A percentile compares a stretch with the other conserved stretches of the same genome.
Evolutionary conservation across 2,888 invertebrate genomes (phyloP).

Genomic region (Hydraecia micacea): DNA sequence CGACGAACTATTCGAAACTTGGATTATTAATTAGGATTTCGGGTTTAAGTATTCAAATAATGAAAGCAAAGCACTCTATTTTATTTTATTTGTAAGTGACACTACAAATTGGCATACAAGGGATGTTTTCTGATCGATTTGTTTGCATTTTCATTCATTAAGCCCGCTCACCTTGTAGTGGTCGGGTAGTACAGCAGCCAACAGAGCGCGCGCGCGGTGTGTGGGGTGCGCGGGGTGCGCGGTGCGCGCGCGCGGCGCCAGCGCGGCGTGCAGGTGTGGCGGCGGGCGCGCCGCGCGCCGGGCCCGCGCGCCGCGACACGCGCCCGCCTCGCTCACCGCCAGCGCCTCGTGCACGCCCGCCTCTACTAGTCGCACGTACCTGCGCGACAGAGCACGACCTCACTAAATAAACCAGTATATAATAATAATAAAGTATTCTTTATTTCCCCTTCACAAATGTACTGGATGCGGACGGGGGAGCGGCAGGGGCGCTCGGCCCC

Average conservation of each 20-base stretch:
- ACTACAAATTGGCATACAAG: too few species aligned
- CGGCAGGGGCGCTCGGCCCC: too few species aligned
- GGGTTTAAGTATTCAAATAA: too few species aligned
- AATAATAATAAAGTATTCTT: too few species aligned
- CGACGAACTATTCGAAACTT: too few species aligned
- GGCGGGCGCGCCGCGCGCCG: constrained; percentile 81
- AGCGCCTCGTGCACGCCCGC: constrained; percentile 96
- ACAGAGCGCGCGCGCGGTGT: constrained; percentile 70
- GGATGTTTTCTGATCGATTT: too few species aligned
- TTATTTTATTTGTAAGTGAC: too few species aligned
- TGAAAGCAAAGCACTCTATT: too few species aligned
- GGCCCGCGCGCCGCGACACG: constrained; percentile 82
- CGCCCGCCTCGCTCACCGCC: constrained; percentile 91
- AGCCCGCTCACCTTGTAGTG: constrained; percentile 3
- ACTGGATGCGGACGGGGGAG: too few species aligned
- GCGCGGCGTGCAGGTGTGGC: constrained; percentile 78
- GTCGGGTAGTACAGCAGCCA: constrained; percentile 41
- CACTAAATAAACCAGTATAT: background rate
- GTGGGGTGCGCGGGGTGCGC: constrained; percentile 68
- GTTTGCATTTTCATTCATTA: too few species aligned
- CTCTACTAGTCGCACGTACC: constrained; percentile 97
- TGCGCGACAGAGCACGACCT: constrained; percentile 60
- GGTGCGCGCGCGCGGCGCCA: constrained; percentile 24
- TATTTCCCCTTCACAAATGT: too few species aligned
- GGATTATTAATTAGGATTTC: too few species aligned